These are phyloP conservation scores for Trilocha varians DNA, from an alignment of 2,888 invertebrate species.

Conservation along the genomic window DNA sequence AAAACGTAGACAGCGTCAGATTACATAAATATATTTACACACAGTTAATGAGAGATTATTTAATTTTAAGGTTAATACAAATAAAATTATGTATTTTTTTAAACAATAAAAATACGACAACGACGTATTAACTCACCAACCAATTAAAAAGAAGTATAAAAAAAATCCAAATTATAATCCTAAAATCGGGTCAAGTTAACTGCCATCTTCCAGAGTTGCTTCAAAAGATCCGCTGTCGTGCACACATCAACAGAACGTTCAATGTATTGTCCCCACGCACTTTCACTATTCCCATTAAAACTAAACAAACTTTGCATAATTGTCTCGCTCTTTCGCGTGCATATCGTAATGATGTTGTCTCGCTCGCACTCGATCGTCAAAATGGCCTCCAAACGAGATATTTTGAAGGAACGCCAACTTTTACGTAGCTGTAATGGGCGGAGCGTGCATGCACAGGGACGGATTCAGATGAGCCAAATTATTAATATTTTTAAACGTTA, in stretches of 20 bases:
- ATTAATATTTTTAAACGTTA: neutral
- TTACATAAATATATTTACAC: no score
- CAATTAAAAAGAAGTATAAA: neutral
- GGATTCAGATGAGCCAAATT: constrained; percentile 25
- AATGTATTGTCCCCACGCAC: constrained; percentile 39
- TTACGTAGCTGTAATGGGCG: constrained; percentile 71
- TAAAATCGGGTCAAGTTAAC: neutral
- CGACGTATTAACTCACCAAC: no score
- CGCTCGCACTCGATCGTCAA: constrained; percentile 63
- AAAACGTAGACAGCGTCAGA: no score
- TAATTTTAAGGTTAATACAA: no score
- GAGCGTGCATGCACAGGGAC: constrained; percentile 61
- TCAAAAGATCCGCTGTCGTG: constrained; percentile 11
- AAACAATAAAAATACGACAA: no score
- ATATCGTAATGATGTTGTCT: constrained; percentile 45
- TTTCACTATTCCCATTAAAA: constrained; percentile 56
- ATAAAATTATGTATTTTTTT: no score
- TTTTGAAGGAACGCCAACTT: constrained; percentile 73
- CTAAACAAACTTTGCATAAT: constrained; percentile 69
- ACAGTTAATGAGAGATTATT: no score
- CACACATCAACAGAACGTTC: constrained; percentile 28
- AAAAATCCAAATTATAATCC: no score
- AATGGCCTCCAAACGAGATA: constrained; percentile 74
- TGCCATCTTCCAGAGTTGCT: neutral
- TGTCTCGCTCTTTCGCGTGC: constrained; percentile 66